Percentiles rank a stretch among this genome's conserved stretches.
Conservation (phyloP, 2,113 vertebrate species). For the Physeter macrocephalus region DNA sequence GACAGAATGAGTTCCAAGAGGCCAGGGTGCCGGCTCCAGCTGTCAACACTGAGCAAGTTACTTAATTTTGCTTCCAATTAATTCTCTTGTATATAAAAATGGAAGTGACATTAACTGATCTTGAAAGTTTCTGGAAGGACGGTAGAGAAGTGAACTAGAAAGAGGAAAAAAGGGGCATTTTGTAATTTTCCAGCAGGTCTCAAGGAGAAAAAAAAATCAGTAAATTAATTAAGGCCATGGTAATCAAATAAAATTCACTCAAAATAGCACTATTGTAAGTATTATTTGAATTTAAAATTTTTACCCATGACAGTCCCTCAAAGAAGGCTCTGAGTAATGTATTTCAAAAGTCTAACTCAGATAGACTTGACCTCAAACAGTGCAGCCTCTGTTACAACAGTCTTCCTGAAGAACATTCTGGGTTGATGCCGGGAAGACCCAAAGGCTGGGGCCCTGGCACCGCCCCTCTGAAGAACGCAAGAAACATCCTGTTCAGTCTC, state of each 20-base stretch:
- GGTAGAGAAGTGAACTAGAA: not conserved
- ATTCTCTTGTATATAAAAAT: not conserved
- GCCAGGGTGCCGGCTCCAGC: not conserved
- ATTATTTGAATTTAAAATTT: slow-evolving; percentile 63
- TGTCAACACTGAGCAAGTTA: not conserved
- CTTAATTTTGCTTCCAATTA: slow-evolving; percentile 24
- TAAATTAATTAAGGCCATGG: slow-evolving; percentile 48
- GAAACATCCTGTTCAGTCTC: not conserved
- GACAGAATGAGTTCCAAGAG: not conserved
- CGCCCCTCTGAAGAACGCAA: not conserved
- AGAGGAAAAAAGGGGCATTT: not conserved
- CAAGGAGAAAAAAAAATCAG: slow-evolving; percentile 38
- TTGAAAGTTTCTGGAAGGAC: slow-evolving; percentile 26
- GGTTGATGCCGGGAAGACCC: not conserved
- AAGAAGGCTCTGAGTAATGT: slow-evolving; percentile 55
- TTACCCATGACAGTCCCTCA: slow-evolving; percentile 49
- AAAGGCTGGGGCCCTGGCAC: not conserved
- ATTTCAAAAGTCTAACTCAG: slow-evolving; percentile 11
- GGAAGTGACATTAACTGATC: not conserved
- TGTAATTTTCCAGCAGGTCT: slow-evolving; percentile 14
- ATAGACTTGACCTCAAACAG: slow-evolving; percentile 33
- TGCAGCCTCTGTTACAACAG: slow-evolving; percentile 43
- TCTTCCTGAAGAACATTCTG: not conserved
- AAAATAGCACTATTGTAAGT: slow-evolving; percentile 69
- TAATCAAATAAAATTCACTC: slow-evolving; percentile 77